Conservation (phyloP, 2,888 invertebrate genomes). For the Caenorhabditis virilis region DNA sequence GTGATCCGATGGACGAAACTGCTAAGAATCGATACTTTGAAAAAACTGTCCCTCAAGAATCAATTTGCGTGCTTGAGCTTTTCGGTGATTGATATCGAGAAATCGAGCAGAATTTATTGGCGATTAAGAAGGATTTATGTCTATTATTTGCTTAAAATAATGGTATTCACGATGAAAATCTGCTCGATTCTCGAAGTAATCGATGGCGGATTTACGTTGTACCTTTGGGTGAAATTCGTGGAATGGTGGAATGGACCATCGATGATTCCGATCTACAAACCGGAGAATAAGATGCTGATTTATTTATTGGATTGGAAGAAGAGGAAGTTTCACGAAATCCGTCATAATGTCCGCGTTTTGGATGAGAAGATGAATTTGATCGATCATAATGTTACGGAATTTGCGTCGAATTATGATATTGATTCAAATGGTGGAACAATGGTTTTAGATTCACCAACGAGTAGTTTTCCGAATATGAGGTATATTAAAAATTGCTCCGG, state of each 20-base stretch:
- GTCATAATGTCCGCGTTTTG: constrained; percentile 1
- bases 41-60: too few relatives aligned
- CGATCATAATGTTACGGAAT: constrained; percentile 24
- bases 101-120: constrained; percentile 20
- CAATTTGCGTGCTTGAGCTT: constrained; percentile 29
- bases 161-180: not conserved
- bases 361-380: constrained; percentile 4
- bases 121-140: constrained; percentile 20
- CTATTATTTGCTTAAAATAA: not conserved
- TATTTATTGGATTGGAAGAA: constrained; percentile 11
- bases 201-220: constrained; percentile 18
- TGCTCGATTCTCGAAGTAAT: not conserved
- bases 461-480: too few relatives aligned
- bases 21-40: constrained; percentile 11
- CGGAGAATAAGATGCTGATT: constrained; percentile 14
- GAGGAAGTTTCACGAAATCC: constrained; percentile 5
- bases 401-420: constrained; percentile 18
- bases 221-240: constrained; percentile 9
- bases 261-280: constrained; percentile 21
- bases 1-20: constrained; percentile 8
- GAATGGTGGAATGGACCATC: constrained; percentile 17
- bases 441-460: constrained; percentile 21
- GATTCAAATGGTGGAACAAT: constrained; percentile 20
- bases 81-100: constrained; percentile 8
- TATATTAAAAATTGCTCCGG: too few relatives aligned